A percentile compares a stretch with the other conserved stretches of the same genome.
These are phyloP conservation scores for Natrix natrix DNA, from an alignment of 2,797 vertebrate species.

Conservation along the genomic window DNA sequence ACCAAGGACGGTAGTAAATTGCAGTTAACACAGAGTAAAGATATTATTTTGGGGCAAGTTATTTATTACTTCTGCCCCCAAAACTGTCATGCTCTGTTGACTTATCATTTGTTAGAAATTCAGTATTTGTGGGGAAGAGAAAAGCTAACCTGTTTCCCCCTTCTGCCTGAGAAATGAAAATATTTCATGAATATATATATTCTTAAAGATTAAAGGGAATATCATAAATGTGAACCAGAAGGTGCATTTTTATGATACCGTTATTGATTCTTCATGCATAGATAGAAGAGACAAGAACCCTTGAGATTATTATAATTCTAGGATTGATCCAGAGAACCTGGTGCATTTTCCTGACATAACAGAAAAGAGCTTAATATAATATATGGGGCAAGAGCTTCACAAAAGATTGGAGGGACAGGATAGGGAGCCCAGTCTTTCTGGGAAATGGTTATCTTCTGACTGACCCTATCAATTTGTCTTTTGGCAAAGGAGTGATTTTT, in stretches of 20 bases:
- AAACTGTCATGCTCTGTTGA: not conserved
- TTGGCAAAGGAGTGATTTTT: not conserved
- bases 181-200: not conserved
- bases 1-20: not conserved
- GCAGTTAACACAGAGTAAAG: not conserved
- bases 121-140: not conserved
- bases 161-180: not conserved
- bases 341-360: not conserved
- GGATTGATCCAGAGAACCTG: not conserved
- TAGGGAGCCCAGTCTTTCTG: not conserved
- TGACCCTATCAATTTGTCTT: not conserved
- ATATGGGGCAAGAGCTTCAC: not conserved
- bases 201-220: not conserved
- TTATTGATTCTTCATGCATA: not conserved
- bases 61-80: not conserved
- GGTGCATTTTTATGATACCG: not conserved
- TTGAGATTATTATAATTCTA: conserved; percentile 34
- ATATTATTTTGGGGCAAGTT: not conserved
- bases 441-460: not conserved
- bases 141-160: not conserved
- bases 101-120: not conserved
- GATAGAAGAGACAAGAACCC: not conserved
- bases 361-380: not conserved
- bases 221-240: not conserved
- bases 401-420: not conserved